Conservation (phyloP, 2,113 vertebrate species). For the Colaptes auratus region DNA sequence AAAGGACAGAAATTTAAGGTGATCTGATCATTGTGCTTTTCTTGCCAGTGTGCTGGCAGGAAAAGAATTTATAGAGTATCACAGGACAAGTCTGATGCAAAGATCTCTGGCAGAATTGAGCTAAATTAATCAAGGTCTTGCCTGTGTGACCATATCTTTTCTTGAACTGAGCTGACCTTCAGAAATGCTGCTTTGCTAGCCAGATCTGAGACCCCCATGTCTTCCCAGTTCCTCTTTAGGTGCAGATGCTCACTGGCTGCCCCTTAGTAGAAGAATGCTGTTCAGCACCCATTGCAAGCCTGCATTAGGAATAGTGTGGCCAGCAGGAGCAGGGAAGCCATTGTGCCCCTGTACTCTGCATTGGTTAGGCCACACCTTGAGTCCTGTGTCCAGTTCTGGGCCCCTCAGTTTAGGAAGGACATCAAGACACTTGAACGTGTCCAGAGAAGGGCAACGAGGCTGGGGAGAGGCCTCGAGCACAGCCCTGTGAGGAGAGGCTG, state of each 20-base stretch:
- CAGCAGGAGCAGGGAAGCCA: too few species aligned
- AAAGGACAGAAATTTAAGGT: not conserved
- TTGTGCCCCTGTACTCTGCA: too few species aligned
- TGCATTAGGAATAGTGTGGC: too few species aligned
- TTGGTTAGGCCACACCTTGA: too few species aligned
- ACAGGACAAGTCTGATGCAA: not conserved
- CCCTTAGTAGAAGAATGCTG: not conserved
- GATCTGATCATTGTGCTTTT: not conserved
- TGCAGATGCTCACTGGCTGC: not conserved
- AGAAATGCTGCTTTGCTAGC: not conserved
- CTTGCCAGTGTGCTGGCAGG: not conserved
- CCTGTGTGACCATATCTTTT: too few species aligned
- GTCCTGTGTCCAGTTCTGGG: too few species aligned
- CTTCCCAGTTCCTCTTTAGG: not conserved
- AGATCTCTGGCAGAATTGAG: not conserved
- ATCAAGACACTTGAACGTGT: too few species aligned
- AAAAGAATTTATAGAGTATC: not conserved
- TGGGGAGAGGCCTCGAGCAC: too few species aligned
- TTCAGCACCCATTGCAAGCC: not conserved
- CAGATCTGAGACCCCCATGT: not conserved
- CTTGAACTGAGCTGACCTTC: not conserved
- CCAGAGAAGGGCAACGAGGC: too few species aligned
- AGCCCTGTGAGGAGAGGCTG: too few species aligned
- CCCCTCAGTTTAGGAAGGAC: too few species aligned
- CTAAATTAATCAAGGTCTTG: not conserved